A percentile compares a stretch with the other conserved stretches of the same genome.
These are phyloP conservation scores for Scaptomyza tumidula DNA, from an alignment of 2,888 invertebrate species.

Conservation along the genomic window DNA sequence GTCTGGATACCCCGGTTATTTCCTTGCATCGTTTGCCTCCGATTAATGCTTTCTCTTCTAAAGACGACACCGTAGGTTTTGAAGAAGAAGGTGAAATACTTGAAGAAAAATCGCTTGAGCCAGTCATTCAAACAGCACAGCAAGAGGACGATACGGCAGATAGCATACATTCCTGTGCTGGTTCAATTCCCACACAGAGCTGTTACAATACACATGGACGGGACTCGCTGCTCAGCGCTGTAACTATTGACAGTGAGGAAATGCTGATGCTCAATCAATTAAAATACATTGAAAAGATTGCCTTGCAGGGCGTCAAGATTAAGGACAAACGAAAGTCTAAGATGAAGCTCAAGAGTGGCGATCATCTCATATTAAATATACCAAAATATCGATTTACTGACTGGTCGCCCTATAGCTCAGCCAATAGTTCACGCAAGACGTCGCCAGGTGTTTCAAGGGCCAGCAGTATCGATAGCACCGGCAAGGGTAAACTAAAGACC, in stretches of 20 bases:
- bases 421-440: constrained; percentile 84
- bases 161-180: constrained; percentile 84
- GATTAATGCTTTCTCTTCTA: constrained; percentile 94
- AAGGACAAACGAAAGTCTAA: constrained; percentile 84
- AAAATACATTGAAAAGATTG: constrained; percentile 84
- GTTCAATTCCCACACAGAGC: constrained; percentile 84
- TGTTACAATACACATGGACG: constrained; percentile 72
- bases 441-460: constrained; percentile 84
- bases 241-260: constrained; percentile 87
- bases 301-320: constrained; percentile 84
- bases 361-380: constrained; percentile 84
- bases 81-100: constrained; percentile 88
- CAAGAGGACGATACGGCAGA: constrained; percentile 86
- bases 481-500: constrained; percentile 80
- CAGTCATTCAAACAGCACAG: constrained; percentile 83
- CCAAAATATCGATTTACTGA: constrained; percentile 84
- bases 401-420: constrained; percentile 84
- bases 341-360: constrained; percentile 84
- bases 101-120: constrained; percentile 86
- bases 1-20: constrained; percentile 93
- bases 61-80: constrained; percentile 93
- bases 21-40: constrained; percentile 91
- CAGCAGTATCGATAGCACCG: constrained; percentile 84
- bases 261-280: constrained; percentile 86
- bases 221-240: constrained; percentile 84